Evolutionary conservation across 2,113 vertebrate species (phyloP).

Genomic region (Pygoscelis antarcticus): DNA sequence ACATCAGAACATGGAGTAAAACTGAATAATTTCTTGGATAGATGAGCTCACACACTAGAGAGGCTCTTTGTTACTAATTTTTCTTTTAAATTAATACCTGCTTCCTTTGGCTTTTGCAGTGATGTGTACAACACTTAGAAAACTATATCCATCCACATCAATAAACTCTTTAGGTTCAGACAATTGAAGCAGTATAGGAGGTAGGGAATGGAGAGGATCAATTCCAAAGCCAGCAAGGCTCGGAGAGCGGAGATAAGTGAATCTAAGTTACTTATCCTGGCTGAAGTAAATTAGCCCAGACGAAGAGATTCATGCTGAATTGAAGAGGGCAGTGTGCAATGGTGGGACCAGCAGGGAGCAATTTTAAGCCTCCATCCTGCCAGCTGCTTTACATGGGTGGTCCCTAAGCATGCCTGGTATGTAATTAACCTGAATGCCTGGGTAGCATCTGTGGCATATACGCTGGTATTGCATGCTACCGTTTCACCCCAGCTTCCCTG

Average conservation of each 20-base stretch:
- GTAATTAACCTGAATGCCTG: slow-evolving; percentile 51
- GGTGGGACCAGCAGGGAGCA: background rate
- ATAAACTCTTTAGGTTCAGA: background rate
- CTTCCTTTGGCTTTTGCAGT: slow-evolving; percentile 3
- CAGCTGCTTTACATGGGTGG: slow-evolving; percentile 54
- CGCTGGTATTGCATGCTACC: background rate
- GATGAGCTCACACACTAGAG: background rate
- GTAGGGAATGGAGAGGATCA: background rate
- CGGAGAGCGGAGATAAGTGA: background rate
- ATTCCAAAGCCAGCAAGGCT: background rate
- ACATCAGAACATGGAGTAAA: background rate
- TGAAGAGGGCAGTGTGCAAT: background rate
- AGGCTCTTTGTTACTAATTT: background rate
- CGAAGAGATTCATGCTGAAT: background rate
- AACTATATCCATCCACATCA: background rate
- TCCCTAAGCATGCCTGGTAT: slow-evolving; percentile 10
- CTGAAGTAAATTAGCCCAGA: slow-evolving; percentile 11
- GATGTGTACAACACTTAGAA: background rate
- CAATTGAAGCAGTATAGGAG: background rate
- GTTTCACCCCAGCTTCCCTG: slow-evolving; percentile 11
- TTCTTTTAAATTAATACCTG: background rate
- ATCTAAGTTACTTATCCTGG: background rate
- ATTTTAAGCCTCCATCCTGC: slow-evolving; percentile 26
- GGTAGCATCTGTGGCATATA: slow-evolving; percentile 22
- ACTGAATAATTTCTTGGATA: background rate